Evolutionary conservation across 2,888 invertebrate species (phyloP), one percentile per base, ranked within the genome.

Genomic region (Stenichneumon culpator): DNA sequence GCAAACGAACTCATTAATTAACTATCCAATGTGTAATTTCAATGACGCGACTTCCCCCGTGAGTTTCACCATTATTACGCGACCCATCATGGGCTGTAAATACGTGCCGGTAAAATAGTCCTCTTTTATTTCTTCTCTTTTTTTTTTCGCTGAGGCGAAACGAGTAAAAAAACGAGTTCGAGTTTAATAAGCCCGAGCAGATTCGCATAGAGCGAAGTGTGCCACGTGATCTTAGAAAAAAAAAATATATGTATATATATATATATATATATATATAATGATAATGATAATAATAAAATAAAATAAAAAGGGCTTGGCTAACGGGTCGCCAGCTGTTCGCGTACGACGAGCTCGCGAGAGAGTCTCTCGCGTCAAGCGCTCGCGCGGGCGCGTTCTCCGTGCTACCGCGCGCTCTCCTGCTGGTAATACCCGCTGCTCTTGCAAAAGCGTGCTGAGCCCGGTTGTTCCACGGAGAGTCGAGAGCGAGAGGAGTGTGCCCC

Each of bases 281-380:
- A 44, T 44, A 16, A 44, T 44, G 44, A 44, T 44, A 44, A 44
- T 44, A 44, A 44, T 44, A 44, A 44, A 44, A 44, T 44, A 44
- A 44, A 44, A 14, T 44, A 44, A 86, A 84, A 87, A 85, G 83
- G 85, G 87, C 72, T 79, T 84, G 84, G 78, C 69, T 86, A 86
- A 83, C 83, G 83, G 83, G 78, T 74, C 72, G 84, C 87, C 86
- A 87, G 87, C 88, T 87, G 87, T 87, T 88, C 68, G 81, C 77
- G 79, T 63, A 75, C 79, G 69, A 79, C 57, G 50, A 81, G 54
- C 60, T 32, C 6, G 54, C 22, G 19, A 68, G 82, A 65, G 54
- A 78, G 70, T 54, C n/a, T 52, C 36, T 63, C 73, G 68, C 74
- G 79, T 79, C 82, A 79, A 81, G 75, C 82, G 52, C 22, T 81